Conservation (phyloP, 2,113 vertebrate species). For the Corydoras maculifer region DNA sequence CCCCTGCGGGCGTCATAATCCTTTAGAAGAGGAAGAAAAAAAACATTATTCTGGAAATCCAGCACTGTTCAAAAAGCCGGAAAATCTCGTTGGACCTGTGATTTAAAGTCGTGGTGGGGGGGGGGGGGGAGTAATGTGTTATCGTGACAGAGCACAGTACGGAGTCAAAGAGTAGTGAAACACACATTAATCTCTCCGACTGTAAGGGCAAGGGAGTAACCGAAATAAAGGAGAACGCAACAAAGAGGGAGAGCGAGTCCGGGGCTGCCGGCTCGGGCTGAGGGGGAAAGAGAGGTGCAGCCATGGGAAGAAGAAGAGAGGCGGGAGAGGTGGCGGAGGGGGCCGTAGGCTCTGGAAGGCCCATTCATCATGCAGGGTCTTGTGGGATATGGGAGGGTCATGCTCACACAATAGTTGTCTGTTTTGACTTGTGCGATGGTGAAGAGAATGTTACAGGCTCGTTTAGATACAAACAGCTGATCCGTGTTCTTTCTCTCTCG, state of each 20-base stretch:
- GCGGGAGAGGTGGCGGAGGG: slow-evolving; percentile 10
- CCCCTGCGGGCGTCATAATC: neutral
- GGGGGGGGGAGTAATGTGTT: slow-evolving; percentile 58
- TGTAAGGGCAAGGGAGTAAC: slow-evolving; percentile 46
- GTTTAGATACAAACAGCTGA: slow-evolving; percentile 29
- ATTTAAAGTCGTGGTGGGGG: slow-evolving; percentile 25
- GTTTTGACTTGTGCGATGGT: slow-evolving; percentile 46
- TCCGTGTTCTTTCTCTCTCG: slow-evolving; percentile 2
- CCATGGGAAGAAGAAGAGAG: slow-evolving; percentile 24
- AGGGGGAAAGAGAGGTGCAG: slow-evolving; percentile 51
- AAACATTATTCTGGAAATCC: slow-evolving; percentile 20
- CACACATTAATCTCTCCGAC: slow-evolving; percentile 64
- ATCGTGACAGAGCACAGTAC: slow-evolving; percentile 63
- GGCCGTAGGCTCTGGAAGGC: slow-evolving; percentile 55
- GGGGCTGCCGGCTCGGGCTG: slow-evolving; percentile 49
- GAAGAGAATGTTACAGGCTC: slow-evolving; percentile 20
- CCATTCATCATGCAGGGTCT: slow-evolving; percentile 73
- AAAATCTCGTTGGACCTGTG: slow-evolving; percentile 16
- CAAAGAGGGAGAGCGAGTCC: slow-evolving; percentile 58
- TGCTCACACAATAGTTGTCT: slow-evolving; percentile 66
- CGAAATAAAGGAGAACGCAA: slow-evolving; percentile 39
- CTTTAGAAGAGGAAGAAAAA: neutral
- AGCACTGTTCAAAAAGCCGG: slow-evolving; percentile 4
- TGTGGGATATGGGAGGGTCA: slow-evolving; percentile 65
- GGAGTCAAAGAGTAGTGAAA: slow-evolving; percentile 61